Evolutionary conservation across 2,113 vertebrate genomes (phyloP).

Genomic region (Eublepharis macularius): DNA sequence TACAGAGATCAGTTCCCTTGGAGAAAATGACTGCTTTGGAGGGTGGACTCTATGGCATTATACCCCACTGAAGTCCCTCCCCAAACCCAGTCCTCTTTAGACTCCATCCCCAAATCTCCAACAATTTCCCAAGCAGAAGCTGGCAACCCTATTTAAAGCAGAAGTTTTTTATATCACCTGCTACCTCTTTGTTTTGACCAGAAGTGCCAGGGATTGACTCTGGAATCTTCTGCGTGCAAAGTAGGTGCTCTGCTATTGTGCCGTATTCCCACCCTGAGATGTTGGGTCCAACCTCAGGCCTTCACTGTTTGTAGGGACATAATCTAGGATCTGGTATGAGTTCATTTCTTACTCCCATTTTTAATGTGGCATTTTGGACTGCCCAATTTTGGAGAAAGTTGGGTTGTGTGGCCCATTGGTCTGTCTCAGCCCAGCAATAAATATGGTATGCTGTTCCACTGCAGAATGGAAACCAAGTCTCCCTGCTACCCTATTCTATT

Average conservation of each 20-base stretch:
- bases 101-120: too few relatives aligned
- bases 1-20: too few relatives aligned
- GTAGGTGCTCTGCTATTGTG: background rate
- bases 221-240: background rate
- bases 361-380: background rate
- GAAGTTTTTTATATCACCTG: background rate
- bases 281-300: background rate
- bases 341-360: background rate
- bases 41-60: too few relatives aligned
- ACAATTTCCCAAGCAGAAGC: too few relatives aligned
- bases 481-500: background rate
- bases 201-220: background rate
- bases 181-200: background rate
- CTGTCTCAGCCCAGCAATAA: background rate
- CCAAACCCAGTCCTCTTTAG: too few relatives aligned
- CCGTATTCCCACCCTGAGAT: background rate
- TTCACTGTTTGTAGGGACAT: background rate
- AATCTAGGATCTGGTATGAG: background rate
- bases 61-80: too few relatives aligned
- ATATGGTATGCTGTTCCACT: background rate
- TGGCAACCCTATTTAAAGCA: too few relatives aligned
- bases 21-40: too few relatives aligned
- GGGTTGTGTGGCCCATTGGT: background rate
- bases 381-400: background rate
- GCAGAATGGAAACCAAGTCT: conserved; percentile 1